phyloP scores from a whole-genome alignment of 2,888 invertebrate genomes.

The Andrena camellia region DNA sequence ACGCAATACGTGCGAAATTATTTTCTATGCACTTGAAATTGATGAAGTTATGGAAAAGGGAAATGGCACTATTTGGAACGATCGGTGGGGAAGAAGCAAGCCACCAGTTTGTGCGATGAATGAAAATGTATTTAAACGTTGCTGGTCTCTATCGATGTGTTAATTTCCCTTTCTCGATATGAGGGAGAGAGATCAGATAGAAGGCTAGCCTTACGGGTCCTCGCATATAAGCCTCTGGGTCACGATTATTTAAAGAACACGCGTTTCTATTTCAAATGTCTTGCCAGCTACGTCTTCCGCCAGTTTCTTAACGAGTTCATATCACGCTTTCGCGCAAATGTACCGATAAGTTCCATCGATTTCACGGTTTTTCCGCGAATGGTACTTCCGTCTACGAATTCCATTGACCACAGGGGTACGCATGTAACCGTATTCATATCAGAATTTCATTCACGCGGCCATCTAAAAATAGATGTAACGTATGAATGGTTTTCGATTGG shows the following conservation, averaged over 20 bases:
- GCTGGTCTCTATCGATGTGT: conserved; percentile 2
- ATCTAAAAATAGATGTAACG: background rate
- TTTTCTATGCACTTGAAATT: background rate
- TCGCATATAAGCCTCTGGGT: conserved; percentile 82
- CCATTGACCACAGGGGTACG: background rate
- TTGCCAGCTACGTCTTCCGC: conserved; percentile 82
- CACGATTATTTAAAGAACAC: conserved; percentile 85
- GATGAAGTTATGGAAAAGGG: background rate
- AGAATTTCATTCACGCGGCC: background rate
- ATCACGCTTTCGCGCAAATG: conserved; percentile 61
- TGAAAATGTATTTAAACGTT: background rate
- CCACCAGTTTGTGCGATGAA: background rate
- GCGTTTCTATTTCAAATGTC: conserved; percentile 84
- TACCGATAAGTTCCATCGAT: conserved; percentile 23
- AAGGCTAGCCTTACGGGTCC: conserved; percentile 52
- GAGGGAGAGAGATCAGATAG: conserved; percentile 49
- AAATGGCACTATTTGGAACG: background rate
- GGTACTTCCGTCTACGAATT: background rate
- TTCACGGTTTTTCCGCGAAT: background rate
- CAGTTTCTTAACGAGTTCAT: conserved; percentile 76
- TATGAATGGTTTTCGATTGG: background rate
- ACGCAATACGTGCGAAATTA: background rate
- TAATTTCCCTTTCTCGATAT: conserved; percentile 50
- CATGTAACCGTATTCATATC: background rate
- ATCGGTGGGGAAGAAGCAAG: background rate